Evolutionary conservation across 2,797 vertebrate species (phyloP).

Genomic region (Rhyacichthys aspro): DNA sequence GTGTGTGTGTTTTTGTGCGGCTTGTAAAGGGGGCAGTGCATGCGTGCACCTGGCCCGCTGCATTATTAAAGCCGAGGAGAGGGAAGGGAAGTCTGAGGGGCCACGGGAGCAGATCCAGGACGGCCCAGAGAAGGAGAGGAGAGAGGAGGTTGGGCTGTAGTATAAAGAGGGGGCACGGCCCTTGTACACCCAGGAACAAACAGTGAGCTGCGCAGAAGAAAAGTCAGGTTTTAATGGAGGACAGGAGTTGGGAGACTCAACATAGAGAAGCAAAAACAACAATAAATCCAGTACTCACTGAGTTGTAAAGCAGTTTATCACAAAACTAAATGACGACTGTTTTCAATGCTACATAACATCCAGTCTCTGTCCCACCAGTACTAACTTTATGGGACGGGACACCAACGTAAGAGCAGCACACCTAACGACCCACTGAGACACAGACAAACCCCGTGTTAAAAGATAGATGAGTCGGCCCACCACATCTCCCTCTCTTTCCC

Average conservation of each 20-base stretch:
- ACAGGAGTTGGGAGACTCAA: neutral
- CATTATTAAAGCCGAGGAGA: constrained; percentile 77
- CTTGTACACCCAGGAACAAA: constrained; percentile 25
- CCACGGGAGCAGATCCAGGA: constrained; percentile 18
- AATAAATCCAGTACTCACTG: too few relatives aligned
- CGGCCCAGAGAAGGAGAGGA: constrained; percentile 11
- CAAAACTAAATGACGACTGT: too few relatives aligned
- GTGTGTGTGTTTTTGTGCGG: constrained; percentile 55
- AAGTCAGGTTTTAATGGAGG: constrained; percentile 21
- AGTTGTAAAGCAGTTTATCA: too few relatives aligned
- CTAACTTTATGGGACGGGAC: constrained; percentile 27
- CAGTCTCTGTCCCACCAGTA: constrained; percentile 38
- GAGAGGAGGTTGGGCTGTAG: constrained; percentile 31
- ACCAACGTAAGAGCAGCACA: constrained; percentile 52
- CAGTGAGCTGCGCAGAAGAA: constrained; percentile 33
- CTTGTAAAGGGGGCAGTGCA: constrained; percentile 63
- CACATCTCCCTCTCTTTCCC: constrained; percentile 35
- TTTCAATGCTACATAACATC: constrained; percentile 20
- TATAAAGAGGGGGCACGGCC: constrained; percentile 17
- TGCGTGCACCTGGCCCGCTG: constrained; percentile 75
- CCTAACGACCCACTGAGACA: constrained; percentile 75
- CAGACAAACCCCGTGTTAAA: constrained; percentile 78
- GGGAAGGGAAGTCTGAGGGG: constrained; percentile 56
- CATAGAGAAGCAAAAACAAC: too few relatives aligned
- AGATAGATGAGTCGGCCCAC: constrained; percentile 79